Percentiles rank a stretch among this genome's conserved stretches.
phyloP scores from a whole-genome alignment of 1,140 invertebrate genomes.

The Drosophila asahinai region DNA sequence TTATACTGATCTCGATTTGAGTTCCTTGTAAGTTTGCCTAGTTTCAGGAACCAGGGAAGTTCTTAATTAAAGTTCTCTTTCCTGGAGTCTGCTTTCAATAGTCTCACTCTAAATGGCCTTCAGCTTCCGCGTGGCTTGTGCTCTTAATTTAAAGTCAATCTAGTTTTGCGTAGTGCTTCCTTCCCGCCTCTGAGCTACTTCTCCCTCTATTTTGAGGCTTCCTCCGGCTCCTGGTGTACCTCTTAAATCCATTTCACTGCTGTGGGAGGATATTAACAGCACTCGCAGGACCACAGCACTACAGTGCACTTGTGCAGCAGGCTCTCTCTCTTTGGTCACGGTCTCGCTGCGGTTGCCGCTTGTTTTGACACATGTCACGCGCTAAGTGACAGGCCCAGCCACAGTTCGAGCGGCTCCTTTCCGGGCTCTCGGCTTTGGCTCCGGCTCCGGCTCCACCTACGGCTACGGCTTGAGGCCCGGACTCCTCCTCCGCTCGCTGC shows the following conservation, averaged over 20 bases:
- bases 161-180: constrained; percentile 21
- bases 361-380: constrained; percentile 69
- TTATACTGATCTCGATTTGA: not conserved
- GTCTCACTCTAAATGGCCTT: not conserved
- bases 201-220: constrained; percentile 11
- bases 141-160: constrained; percentile 35
- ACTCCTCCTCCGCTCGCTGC: constrained; percentile 9
- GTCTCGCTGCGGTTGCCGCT: constrained; percentile 48
- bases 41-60: not conserved
- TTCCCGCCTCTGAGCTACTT: not conserved
- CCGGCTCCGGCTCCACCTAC: not conserved
- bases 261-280: constrained; percentile 40
- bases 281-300: constrained; percentile 27
- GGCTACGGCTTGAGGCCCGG: constrained; percentile 18
- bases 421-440: constrained; percentile 2
- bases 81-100: not conserved
- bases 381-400: constrained; percentile 63
- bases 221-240: not conserved
- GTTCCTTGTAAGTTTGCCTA: not conserved
- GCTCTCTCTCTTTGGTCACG: constrained; percentile 33
- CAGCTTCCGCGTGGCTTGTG: not conserved
- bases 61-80: constrained; percentile 8
- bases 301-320: constrained; percentile 35
- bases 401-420: constrained; percentile 42
- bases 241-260: constrained; percentile 23